Evolutionary conservation across 2,797 vertebrate species (phyloP), one percentile per base, ranked within the genome.

Genomic region (Crypturellus tataupa): DNA sequence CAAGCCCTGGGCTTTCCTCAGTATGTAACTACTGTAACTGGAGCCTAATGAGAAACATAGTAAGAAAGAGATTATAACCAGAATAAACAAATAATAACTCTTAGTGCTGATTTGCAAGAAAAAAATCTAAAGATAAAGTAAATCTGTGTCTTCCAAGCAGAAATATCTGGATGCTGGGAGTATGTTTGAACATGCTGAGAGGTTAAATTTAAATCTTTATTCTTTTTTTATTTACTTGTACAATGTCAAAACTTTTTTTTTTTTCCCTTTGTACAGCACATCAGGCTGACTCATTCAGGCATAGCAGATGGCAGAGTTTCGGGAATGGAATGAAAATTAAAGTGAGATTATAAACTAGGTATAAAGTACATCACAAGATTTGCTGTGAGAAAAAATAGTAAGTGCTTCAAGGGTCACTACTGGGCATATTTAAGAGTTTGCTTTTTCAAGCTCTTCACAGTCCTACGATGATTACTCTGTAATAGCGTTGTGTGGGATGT

Each of bases 271-370:
- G 27, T 55, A 27, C 77, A 63, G 51, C 37, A 6, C 83, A 91
- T 78, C 51, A 84, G 77, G 85, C 10, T 47, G 60, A 42, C 46
- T 83, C 69, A 91, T 85, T 95, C 56, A 83, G 58, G 55, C 72
- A 12, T 87, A 90, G 82, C 79, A 91, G 90, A 89, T 89, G 89
- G 79, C 81, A 62, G 79, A 64, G 60, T 72, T 94, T 94, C 92
- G 93, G 71, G 90, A 91, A 72, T 58, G 71, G 60, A 90, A 85
- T 94, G 79, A 78, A 89, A 95, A 80, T 62, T 83, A 35, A 83
- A 94, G 59, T 59, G 84, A 20, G 79, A 83, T 93, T 92, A 69
- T 94, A 85, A 90, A 0, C 5, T 85, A 78, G 76, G 79, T 94
- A 49, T 83, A 65, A 92, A 83, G 72, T 35, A 76, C n/a, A 40